Percentiles rank a stretch among this genome's conserved stretches.
Evolutionary conservation across 2,888 invertebrate genomes (phyloP).

Genomic region (Drosophila borealis): DNA sequence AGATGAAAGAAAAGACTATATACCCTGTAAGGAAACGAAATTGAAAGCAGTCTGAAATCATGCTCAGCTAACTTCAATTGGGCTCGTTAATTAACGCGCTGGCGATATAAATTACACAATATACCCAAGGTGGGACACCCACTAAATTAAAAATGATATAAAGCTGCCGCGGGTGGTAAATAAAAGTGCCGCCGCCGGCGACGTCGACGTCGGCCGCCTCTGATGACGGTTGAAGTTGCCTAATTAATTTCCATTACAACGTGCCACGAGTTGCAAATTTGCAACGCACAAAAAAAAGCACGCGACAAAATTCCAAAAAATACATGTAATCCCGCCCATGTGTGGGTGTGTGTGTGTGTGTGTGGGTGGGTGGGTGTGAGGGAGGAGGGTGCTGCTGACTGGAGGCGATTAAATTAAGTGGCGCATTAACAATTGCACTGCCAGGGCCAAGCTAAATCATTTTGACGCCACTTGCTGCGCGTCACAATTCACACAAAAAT

Average conservation of each 20-base stretch:
- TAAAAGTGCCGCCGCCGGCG: constrained; percentile 35
- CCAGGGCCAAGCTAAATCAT: constrained; percentile 75
- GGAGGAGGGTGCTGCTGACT: constrained; percentile 1
- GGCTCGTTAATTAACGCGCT: constrained; percentile 69
- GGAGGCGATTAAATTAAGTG: constrained; percentile 71
- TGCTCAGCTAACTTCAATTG: constrained; percentile 41
- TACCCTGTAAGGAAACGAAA: not conserved
- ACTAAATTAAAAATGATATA: constrained; percentile 82
- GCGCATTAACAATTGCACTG: constrained; percentile 70
- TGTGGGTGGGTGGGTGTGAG: not conserved
- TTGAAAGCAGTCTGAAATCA: constrained; percentile 1
- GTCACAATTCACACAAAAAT: constrained; percentile 72
- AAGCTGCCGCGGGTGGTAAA: constrained; percentile 58
- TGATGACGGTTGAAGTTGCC: constrained; percentile 64
- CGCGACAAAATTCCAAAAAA: constrained; percentile 33
- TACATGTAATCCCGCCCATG: constrained; percentile 20
- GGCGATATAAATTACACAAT: constrained; percentile 71
- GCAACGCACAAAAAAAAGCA: constrained; percentile 39
- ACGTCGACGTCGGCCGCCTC: constrained; percentile 13
- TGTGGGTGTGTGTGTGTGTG: constrained; percentile 1
- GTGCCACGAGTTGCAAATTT: constrained; percentile 76
- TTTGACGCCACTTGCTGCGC: constrained; percentile 72
- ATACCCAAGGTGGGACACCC: constrained; percentile 66
- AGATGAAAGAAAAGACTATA: not conserved
- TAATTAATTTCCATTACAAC: constrained; percentile 82